Evolutionary conservation across 2,113 vertebrate genomes (phyloP).

Genomic region (Megaceryle torquata): DNA sequence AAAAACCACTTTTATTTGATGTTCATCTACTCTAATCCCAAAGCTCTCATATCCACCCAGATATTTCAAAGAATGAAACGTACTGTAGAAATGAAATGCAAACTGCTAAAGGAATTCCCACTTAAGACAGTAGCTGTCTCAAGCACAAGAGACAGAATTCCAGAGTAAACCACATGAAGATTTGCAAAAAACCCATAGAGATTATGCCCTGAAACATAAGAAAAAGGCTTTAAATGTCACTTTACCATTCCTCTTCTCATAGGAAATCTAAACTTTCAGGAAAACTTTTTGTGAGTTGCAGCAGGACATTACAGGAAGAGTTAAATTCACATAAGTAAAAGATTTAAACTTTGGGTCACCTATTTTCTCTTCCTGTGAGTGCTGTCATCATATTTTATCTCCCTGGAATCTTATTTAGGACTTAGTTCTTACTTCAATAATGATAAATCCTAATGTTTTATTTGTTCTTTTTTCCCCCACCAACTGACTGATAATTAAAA

Average conservation of each 20-base stretch:
- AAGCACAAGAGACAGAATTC: background rate
- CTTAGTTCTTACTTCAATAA: background rate
- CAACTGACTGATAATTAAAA: background rate
- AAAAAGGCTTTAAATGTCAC: background rate
- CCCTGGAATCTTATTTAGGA: background rate
- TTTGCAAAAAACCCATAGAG: background rate
- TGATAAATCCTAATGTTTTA: background rate
- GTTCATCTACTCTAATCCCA: background rate
- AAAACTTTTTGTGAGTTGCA: background rate
- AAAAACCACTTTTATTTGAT: background rate
- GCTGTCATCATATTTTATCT: background rate
- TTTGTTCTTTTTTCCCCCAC: background rate
- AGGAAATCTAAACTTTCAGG: background rate
- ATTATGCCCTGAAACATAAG: background rate
- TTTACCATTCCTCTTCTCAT: background rate
- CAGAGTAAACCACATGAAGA: background rate
- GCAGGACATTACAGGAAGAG: background rate
- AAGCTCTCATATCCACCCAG: background rate
- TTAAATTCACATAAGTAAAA: background rate
- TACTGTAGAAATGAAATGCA: background rate
- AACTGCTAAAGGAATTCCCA: background rate
- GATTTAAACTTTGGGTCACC: background rate
- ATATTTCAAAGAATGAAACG: background rate
- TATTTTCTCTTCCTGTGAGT: background rate
- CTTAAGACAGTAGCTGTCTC: background rate